A percentile compares a stretch with the other conserved stretches of the same genome.
These are phyloP conservation scores for Drosophila neocordata DNA, from an alignment of 1,140 invertebrate species.

Conservation along the genomic window DNA sequence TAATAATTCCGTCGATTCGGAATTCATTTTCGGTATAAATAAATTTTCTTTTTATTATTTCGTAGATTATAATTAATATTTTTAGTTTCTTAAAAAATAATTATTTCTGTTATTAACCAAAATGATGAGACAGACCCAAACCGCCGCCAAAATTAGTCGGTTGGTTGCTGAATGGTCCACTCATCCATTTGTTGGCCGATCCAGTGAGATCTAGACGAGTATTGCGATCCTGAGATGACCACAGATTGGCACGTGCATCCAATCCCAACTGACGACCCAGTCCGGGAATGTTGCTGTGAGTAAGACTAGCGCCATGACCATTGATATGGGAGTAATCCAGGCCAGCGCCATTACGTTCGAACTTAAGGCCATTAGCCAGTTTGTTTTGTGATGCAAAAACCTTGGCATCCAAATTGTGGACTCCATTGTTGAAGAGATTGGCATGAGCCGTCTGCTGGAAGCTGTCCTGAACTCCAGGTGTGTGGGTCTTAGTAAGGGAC, in stretches of 20 bases:
- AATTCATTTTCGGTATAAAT: background rate
- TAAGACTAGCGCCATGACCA: conserved; percentile 71
- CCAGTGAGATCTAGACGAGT: conserved; percentile 67
- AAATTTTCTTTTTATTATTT: conserved; percentile 2
- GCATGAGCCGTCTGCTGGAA: conserved; percentile 66
- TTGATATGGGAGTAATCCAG: conserved; percentile 69
- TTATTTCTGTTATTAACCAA: conserved; percentile 43
- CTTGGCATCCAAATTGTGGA: conserved; percentile 68
- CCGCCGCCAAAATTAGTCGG: conserved; percentile 54
- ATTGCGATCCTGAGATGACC: conserved; percentile 70
- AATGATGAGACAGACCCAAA: conserved; percentile 62
- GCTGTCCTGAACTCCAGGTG: conserved; percentile 64
- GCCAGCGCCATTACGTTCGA: conserved; percentile 70
- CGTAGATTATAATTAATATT: conserved; percentile 36
- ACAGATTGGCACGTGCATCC: conserved; percentile 63
- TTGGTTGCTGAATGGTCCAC: conserved; percentile 60
- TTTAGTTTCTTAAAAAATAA: background rate
- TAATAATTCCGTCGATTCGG: no score
- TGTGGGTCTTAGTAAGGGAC: conserved; percentile 65
- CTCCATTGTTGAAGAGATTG: conserved; percentile 71
- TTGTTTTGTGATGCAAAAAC: conserved; percentile 74
- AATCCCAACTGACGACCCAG: conserved; percentile 67
- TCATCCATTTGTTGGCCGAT: conserved; percentile 65
- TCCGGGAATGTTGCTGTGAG: conserved; percentile 74
- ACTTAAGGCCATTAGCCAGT: conserved; percentile 68